phyloP scores from a whole-genome alignment of 2,888 invertebrate species.

The Mythimna lalbum region DNA sequence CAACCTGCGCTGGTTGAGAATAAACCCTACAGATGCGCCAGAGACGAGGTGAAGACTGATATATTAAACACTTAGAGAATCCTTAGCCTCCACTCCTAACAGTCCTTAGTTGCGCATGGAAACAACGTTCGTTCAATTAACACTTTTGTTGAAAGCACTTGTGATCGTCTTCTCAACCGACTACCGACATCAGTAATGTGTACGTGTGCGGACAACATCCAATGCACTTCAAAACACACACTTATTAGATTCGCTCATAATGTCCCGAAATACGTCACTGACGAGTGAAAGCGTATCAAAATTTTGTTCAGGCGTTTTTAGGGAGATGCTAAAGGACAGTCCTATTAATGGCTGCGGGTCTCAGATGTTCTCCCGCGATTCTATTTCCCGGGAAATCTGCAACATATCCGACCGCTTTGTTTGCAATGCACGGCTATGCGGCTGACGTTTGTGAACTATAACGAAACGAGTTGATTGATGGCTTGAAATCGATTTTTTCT shows the following conservation, averaged over 20 bases:
- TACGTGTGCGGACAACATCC: slow-evolving; percentile 30
- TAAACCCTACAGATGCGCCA: slow-evolving; percentile 70
- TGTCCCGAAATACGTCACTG: slow-evolving; percentile 10
- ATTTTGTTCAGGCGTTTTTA: slow-evolving; percentile 16
- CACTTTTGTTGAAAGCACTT: slow-evolving; percentile 59
- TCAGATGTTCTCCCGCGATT: neutral
- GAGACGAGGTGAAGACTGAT: slow-evolving; percentile 81
- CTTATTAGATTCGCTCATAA: slow-evolving; percentile 26
- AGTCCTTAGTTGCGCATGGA: slow-evolving; percentile 75
- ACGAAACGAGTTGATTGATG: slow-evolving; percentile 17
- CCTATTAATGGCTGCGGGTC: slow-evolving; percentile 25
- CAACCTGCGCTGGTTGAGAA: slow-evolving; percentile 84
- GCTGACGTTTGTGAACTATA: slow-evolving; percentile 2
- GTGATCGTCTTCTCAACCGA: slow-evolving; percentile 34
- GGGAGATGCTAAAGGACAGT: slow-evolving; percentile 21
- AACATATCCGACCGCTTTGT: slow-evolving; percentile 3
- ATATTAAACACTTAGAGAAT: slow-evolving; percentile 74
- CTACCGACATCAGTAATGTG: slow-evolving; percentile 12
- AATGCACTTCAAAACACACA: slow-evolving; percentile 34
- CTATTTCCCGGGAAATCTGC: neutral
- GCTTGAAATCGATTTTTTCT: slow-evolving; percentile 3
- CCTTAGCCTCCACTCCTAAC: slow-evolving; percentile 67
- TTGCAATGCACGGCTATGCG: slow-evolving; percentile 14
- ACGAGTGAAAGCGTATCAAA: slow-evolving; percentile 12
- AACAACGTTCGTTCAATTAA: slow-evolving; percentile 42